Evolutionary conservation across 37 sponge, comb jelly and placozoan genomes (phyloP).

Genomic region (Beroe forskalii): DNA sequence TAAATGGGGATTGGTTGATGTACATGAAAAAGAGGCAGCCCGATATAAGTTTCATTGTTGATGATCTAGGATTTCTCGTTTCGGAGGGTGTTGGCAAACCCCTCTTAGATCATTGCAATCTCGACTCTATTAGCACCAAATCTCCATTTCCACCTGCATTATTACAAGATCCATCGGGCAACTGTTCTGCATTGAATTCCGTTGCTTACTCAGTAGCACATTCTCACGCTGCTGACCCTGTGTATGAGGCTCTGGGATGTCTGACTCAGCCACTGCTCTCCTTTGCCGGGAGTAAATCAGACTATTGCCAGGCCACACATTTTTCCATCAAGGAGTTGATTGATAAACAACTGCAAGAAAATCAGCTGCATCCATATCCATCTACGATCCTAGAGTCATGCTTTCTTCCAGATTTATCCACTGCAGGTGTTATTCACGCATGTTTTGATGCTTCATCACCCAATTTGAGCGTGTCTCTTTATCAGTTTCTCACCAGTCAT

Average conservation of each 20-base stretch:
- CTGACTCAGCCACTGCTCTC: neutral
- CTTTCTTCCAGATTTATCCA: neutral
- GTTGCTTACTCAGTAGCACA: neutral
- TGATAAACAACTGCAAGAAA: neutral
- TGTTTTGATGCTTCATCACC: neutral
- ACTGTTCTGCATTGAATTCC: slow-evolving; percentile 3
- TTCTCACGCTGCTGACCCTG: neutral
- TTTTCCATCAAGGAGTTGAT: neutral
- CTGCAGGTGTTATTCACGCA: neutral
- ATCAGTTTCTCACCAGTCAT: neutral
- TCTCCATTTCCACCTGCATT: neutral
- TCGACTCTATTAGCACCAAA: neutral
- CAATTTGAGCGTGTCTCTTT: neutral
- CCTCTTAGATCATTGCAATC: too few relatives aligned
- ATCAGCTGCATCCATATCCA: neutral
- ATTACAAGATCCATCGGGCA: neutral
- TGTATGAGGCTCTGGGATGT: neutral
- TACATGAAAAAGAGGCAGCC: neutral
- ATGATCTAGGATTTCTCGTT: slow-evolving; percentile 24
- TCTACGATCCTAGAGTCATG: neutral
- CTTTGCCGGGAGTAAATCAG: neutral
- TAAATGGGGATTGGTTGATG: neutral
- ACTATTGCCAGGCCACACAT: neutral
- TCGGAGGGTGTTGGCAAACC: neutral
- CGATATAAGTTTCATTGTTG: neutral